Evolutionary conservation across 2,888 invertebrate genomes (phyloP).

Genomic region (Coenonympha arcania): DNA sequence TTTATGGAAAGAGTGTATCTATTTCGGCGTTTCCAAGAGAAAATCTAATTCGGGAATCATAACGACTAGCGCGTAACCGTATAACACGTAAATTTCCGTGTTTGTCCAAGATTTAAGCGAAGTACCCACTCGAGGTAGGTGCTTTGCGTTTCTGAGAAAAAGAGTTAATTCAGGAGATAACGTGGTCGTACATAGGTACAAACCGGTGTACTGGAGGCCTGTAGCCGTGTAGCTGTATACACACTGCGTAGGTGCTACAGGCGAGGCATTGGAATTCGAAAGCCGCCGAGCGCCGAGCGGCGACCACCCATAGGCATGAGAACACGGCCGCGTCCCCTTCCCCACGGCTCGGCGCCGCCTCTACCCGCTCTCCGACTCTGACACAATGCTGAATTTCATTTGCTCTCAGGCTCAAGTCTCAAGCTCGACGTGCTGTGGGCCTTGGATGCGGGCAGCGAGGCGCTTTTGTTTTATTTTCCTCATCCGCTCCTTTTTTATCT

Average conservation of each 20-base stretch:
- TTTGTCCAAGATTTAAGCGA: not conserved
- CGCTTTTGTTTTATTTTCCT: slow-evolving; percentile 35
- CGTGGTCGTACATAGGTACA: slow-evolving; percentile 4
- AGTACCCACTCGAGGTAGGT: no score
- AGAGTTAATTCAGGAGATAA: slow-evolving; percentile 14
- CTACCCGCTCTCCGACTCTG: slow-evolving; percentile 62
- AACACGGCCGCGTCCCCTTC: slow-evolving; percentile 67
- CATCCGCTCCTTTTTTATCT: slow-evolving; percentile 21
- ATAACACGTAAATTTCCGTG: not conserved
- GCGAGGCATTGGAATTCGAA: slow-evolving; percentile 72
- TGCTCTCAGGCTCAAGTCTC: no score
- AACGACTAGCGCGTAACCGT: no score
- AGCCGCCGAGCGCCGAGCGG: slow-evolving; percentile 72
- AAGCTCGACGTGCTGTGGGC: slow-evolving; percentile 45
- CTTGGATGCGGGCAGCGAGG: slow-evolving; percentile 36
- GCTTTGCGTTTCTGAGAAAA: not conserved
- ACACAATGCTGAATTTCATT: slow-evolving; percentile 70
- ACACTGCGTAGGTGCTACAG: slow-evolving; percentile 64
- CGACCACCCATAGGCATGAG: slow-evolving; percentile 74
- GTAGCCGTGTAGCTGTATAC: slow-evolving; percentile 45
- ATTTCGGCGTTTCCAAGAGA: not conserved
- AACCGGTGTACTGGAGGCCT: slow-evolving; percentile 21
- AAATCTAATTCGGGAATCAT: not conserved
- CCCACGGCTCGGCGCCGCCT: slow-evolving; percentile 67
- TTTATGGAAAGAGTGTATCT: no score